Conservation (phyloP, 2,888 invertebrate species). For the Tortrix viridana region DNA sequence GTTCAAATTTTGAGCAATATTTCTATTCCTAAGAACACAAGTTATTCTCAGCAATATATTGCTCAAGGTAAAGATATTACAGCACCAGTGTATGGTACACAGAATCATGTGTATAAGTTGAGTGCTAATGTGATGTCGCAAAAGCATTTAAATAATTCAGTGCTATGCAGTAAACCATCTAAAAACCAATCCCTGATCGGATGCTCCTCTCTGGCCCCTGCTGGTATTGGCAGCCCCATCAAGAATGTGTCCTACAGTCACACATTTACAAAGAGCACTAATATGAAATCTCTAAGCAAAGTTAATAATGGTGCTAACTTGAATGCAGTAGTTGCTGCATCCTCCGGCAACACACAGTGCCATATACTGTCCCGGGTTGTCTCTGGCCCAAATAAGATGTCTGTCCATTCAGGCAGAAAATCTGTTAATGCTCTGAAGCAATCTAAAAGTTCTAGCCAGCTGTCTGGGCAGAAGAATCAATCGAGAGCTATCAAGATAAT, state of each 20-base stretch:
- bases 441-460: slow-evolving; percentile 66
- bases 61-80: slow-evolving; percentile 68
- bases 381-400: slow-evolving; percentile 78
- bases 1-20: slow-evolving; percentile 81
- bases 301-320: slow-evolving; percentile 80
- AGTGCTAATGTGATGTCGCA: slow-evolving; percentile 68
- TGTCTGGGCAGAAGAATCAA: slow-evolving; percentile 68
- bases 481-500: slow-evolving; percentile 84
- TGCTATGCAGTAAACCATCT: slow-evolving; percentile 70
- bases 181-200: slow-evolving; percentile 76
- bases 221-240: slow-evolving; percentile 70
- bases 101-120: slow-evolving; percentile 76
- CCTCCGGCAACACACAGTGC: slow-evolving; percentile 74
- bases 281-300: slow-evolving; percentile 69
- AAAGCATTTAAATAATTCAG: slow-evolving; percentile 71
- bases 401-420: slow-evolving; percentile 77
- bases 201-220: slow-evolving; percentile 65
- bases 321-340: slow-evolving; percentile 72
- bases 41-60: slow-evolving; percentile 71
- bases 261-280: slow-evolving; percentile 73
- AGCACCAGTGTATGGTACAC: slow-evolving; percentile 70
- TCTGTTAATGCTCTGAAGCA: slow-evolving; percentile 70
- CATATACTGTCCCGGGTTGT: slow-evolving; percentile 79
- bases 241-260: slow-evolving; percentile 76
- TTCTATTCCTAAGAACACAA: slow-evolving; percentile 74